Base-by-base conservation (phyloP, 2,888 invertebrate genomes). In the Gortyna flavago region DNA sequence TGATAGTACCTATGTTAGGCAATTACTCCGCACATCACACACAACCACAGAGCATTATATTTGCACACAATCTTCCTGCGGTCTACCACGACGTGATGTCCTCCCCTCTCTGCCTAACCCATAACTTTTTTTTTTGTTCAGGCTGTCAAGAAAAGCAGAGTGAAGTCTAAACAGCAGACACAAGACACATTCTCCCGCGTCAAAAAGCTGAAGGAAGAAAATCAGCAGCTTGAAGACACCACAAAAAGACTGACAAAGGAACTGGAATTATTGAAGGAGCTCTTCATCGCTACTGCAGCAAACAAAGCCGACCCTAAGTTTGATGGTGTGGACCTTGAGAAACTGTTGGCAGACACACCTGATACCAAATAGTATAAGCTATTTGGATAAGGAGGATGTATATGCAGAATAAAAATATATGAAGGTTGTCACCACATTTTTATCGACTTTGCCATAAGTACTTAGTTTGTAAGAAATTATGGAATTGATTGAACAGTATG, bases 81-180 rank as follows among this genome's bases (percentile, higher is more conserved):
- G n/a, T n/a, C n/a, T n/a, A n/a, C n/a, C n/a, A n/a, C n/a, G n/a
- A n/a, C n/a, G n/a, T n/a, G n/a, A n/a, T n/a, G n/a, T n/a, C n/a
- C n/a, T n/a, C n/a, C n/a, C n/a, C n/a, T n/a, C n/a, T n/a, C n/a
- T n/a, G n/a, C n/a, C n/a, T n/a, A n/a, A n/a, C n/a, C n/a, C n/a
- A n/a, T n/a, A n/a, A n/a, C n/a, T n/a, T n/a, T n/a, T n/a, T n/a
- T n/a, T n/a, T n/a, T n/a, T n/a, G n/a, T n/a, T 4, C 64, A 84
- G 84, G 84, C 84, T 1, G 84, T 84, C 1, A 85, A 86, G 77
- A 90, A 89, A 78, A 89, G 80, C 70, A 79, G 81, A 83, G 85
- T 86, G 0, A 84, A 84, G 44, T 86, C 75, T 1, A 84, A 84
- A 59, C 77, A 59, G 68, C 84, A 85, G 74, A 83, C 86, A 72